These are phyloP conservation scores for Lepidocyrtinus sp. DNA, from an alignment of 2,888 invertebrate genomes.

Conservation along the genomic window DNA sequence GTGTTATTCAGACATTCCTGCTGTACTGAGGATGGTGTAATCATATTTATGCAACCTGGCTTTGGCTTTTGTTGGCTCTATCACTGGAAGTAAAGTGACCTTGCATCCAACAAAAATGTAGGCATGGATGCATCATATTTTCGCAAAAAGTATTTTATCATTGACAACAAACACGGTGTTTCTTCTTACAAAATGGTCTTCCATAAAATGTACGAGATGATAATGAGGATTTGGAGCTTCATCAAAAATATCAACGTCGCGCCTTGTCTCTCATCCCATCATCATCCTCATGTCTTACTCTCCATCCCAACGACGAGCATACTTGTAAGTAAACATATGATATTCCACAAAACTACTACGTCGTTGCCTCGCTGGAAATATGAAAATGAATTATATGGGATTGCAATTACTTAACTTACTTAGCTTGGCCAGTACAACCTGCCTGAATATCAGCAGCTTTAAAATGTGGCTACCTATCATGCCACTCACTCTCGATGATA, in stretches of 20 bases:
- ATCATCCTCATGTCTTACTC: neutral
- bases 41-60: too few species aligned
- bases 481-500: neutral
- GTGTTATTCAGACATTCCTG: too few species aligned
- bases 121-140: neutral
- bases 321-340: neutral
- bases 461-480: too few species aligned
- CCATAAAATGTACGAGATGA: too few species aligned
- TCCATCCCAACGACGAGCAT: neutral
- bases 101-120: neutral
- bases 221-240: neutral
- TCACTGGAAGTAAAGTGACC: neutral
- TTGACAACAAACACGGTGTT: neutral
- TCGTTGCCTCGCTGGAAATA: too few species aligned
- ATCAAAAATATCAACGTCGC: neutral
- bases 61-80: too few species aligned
- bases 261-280: neutral
- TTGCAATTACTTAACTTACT: too few species aligned
- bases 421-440: too few species aligned
- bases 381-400: too few species aligned
- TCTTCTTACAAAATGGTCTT: neutral
- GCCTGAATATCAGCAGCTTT: too few species aligned
- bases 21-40: too few species aligned
- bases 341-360: neutral
- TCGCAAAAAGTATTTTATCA: constrained; percentile 1